phyloP scores from a whole-genome alignment of 2,797 vertebrate genomes.

The Acanthurus tractus region DNA sequence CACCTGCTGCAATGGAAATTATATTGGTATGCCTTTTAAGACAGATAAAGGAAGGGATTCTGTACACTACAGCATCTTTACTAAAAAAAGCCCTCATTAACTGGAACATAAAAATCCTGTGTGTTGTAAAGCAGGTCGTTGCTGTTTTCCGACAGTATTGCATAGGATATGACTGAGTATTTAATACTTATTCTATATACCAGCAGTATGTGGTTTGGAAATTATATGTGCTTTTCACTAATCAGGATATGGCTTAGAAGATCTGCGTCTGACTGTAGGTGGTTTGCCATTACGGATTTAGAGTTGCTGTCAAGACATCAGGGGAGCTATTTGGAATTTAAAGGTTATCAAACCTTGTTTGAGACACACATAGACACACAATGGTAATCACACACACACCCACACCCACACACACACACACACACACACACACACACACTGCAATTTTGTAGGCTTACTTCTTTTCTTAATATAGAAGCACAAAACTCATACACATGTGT shows the following conservation, averaged over 20 bases:
- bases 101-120: background rate
- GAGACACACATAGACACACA: background rate
- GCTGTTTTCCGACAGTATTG: background rate
- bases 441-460: background rate
- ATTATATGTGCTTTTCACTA: background rate
- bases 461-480: slow-evolving; percentile 22
- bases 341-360: background rate
- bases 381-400: slow-evolving; percentile 8
- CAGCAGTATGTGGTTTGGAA: background rate
- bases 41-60: background rate
- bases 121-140: background rate
- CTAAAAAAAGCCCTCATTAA: background rate
- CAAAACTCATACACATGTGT: background rate
- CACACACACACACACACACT: slow-evolving; percentile 2
- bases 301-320: slow-evolving; percentile 1
- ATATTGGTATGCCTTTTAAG: background rate
- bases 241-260: slow-evolving; percentile 9
- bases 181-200: background rate
- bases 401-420: too few relatives aligned
- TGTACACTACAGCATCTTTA: background rate
- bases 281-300: background rate
- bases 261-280: background rate
- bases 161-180: background rate
- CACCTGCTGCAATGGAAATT: background rate
- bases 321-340: slow-evolving; percentile 18